Evolutionary conservation across 1,140 invertebrate genomes (phyloP).

Genomic region (Neuroterus valhalla): DNA sequence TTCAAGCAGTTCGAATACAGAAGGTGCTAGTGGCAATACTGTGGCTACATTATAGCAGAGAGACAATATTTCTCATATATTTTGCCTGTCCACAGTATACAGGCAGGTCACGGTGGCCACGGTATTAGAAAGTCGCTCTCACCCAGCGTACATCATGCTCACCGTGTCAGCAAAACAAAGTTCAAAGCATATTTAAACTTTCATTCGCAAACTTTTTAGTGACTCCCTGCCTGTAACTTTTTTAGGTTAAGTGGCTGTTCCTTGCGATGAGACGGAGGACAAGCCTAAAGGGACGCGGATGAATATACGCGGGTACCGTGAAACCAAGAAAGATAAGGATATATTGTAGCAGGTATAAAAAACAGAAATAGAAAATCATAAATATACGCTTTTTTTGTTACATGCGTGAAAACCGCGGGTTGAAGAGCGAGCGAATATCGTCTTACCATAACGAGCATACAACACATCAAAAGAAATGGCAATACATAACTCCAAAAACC

Average conservation of each 20-base stretch:
- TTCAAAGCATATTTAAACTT: conserved; percentile 70
- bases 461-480: too few relatives aligned
- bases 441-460: too few relatives aligned
- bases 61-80: too few relatives aligned
- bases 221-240: conserved; percentile 24
- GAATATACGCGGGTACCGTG: background rate
- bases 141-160: conserved; percentile 21
- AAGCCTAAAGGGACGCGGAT: background rate
- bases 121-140: conserved; percentile 56
- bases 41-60: too few relatives aligned
- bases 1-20: too few relatives aligned
- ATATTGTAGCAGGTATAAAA: too few relatives aligned
- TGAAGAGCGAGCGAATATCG: too few relatives aligned
- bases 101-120: conserved; percentile 60
- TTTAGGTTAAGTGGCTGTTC: background rate
- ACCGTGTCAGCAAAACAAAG: conserved; percentile 57
- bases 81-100: conserved; percentile 53
- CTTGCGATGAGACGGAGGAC: background rate
- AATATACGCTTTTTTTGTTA: too few relatives aligned
- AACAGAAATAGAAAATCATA: too few relatives aligned
- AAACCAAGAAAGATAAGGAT: background rate
- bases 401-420: too few relatives aligned
- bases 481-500: too few relatives aligned
- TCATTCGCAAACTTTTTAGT: conserved; percentile 73
- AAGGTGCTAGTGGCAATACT: too few relatives aligned